These are phyloP conservation scores for Patiria pectinifera DNA, from an alignment of 53 echinoderm and acorn worm genomes.

Conservation along the genomic window DNA sequence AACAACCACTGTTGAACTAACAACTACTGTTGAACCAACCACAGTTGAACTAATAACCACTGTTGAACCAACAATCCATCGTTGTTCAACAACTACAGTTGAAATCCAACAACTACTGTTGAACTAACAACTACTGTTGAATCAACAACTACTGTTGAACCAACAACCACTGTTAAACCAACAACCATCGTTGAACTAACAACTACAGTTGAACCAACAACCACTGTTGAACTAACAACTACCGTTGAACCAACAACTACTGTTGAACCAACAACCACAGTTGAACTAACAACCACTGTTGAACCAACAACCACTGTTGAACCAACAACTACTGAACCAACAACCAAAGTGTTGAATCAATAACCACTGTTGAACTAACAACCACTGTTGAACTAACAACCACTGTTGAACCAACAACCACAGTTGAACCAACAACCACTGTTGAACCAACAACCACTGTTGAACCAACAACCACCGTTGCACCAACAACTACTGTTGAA, in stretches of 20 bases:
- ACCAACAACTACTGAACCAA: not conserved
- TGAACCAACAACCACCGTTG: not conserved
- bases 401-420: not conserved
- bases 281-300: too few relatives aligned
- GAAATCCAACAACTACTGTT: not conserved
- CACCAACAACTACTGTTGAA: not conserved
- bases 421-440: not conserved
- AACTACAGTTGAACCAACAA: not conserved
- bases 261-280: too few relatives aligned
- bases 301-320: not conserved
- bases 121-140: not conserved
- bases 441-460: not conserved
- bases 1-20: not conserved
- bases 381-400: not conserved
- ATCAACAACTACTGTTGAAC: not conserved
- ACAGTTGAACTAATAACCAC: not conserved
- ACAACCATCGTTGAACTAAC: not conserved
- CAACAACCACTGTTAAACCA: not conserved
- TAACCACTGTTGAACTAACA: not conserved
- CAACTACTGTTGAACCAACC: not conserved
- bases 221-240: not conserved
- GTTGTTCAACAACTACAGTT: not conserved
- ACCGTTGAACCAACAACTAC: not conserved
- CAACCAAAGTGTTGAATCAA: not conserved
- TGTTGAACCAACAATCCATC: not conserved